Evolutionary conservation across 2,888 invertebrate species (phyloP).

Genomic region (Asteroscopus sphinx): DNA sequence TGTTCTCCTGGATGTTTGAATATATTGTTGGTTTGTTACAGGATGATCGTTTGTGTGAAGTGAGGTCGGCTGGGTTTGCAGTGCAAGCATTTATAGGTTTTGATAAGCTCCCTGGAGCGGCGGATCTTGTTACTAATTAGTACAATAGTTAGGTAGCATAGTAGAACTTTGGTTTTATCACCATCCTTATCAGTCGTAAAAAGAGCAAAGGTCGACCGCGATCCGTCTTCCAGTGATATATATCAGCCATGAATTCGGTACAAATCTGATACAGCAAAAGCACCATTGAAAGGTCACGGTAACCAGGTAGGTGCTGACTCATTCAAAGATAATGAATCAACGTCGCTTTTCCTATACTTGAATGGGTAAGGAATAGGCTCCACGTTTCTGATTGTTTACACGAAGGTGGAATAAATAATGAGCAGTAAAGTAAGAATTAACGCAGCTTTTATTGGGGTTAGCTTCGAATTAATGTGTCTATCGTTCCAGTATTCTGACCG

Average conservation of each 20-base stretch:
- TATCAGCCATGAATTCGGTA: conserved; percentile 47
- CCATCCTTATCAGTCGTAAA: conserved; percentile 49
- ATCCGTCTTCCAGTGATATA: conserved; percentile 50
- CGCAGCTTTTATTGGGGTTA: conserved; percentile 20
- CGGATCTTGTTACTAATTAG: too few relatives aligned
- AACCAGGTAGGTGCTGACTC: conserved; percentile 41
- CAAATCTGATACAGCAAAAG: conserved; percentile 47
- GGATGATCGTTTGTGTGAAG: too few relatives aligned
- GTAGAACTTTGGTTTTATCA: conserved; percentile 45
- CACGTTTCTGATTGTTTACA: conserved; percentile 39
- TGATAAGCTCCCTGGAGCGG: too few relatives aligned
- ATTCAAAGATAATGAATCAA: conserved; percentile 40
- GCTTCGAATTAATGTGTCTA: conserved; percentile 33
- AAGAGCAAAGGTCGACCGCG: conserved; percentile 41
- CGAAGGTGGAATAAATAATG: conserved; percentile 41
- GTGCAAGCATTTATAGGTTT: too few relatives aligned
- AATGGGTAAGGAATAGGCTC: conserved; percentile 16
- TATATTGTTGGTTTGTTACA: too few relatives aligned
- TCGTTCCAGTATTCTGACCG: conserved; percentile 2
- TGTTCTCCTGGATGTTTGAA: too few relatives aligned
- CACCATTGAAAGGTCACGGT: conserved; percentile 51
- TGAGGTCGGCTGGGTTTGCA: too few relatives aligned
- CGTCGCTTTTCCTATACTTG: conserved; percentile 26
- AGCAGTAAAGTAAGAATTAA: conserved; percentile 29
- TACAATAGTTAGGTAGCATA: too few relatives aligned